phyloP scores from a whole-genome alignment of 2,888 invertebrate species.

The Clepsis dumicolana region DNA sequence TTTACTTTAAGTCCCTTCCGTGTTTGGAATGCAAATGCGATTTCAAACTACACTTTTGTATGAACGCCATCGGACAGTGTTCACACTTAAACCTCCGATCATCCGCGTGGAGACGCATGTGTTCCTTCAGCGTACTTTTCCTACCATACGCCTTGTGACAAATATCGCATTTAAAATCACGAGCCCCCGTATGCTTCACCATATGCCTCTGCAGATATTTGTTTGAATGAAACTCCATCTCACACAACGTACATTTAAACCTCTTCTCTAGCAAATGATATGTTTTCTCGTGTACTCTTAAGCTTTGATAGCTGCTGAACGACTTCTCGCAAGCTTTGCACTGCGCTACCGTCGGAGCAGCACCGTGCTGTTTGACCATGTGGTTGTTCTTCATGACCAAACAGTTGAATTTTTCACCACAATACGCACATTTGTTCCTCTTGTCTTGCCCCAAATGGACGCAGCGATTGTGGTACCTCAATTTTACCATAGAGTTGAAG shows the following conservation, averaged over 20 bases:
- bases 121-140: conserved; percentile 49
- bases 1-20: neutral
- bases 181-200: conserved; percentile 64
- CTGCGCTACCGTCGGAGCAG: conserved; percentile 54
- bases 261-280: conserved; percentile 39
- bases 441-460: conserved; percentile 48
- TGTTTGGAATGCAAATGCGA: conserved; percentile 26
- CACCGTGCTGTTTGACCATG: conserved; percentile 40
- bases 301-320: conserved; percentile 59
- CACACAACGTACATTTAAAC: conserved; percentile 51
- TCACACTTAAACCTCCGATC: conserved; percentile 42
- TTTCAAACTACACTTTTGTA: conserved; percentile 33
- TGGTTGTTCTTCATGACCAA: conserved; percentile 42
- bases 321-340: conserved; percentile 62
- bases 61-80: conserved; percentile 21
- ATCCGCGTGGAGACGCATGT: conserved; percentile 50
- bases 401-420: conserved; percentile 43
- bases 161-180: conserved; percentile 65
- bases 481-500: conserved; percentile 57
- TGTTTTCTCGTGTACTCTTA: conserved; percentile 58
- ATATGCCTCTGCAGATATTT: conserved; percentile 65
- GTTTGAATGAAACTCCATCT: conserved; percentile 61
- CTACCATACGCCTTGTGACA: conserved; percentile 58
- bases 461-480: conserved; percentile 57
- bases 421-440: conserved; percentile 44